Conservation (phyloP, 1,140 invertebrate genomes). For the Meloidogyne exigua region DNA sequence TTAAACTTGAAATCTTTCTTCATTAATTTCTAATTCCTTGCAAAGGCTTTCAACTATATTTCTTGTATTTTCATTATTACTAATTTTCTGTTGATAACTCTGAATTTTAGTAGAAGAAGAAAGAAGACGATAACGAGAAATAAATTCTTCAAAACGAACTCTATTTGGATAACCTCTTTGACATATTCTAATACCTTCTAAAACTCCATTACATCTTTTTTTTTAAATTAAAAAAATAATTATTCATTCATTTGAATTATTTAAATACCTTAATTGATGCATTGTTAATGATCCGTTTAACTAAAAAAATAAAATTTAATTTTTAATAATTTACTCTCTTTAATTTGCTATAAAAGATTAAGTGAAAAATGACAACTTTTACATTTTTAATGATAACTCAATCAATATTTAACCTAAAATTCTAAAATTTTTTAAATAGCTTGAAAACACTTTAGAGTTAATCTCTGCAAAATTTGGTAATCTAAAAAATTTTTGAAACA, state of each 20-base stretch:
- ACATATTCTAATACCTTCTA: conserved; percentile 91
- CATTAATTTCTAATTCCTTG: conserved; percentile 28
- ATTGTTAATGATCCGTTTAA: conserved; percentile 91
- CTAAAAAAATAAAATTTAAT: no score
- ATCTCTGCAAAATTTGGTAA: no score
- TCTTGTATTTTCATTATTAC: conserved; percentile 10
- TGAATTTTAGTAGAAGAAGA: conserved; percentile 2
- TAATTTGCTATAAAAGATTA: no score
- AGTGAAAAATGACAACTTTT: no score
- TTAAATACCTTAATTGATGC: conserved; percentile 80
- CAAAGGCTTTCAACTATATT: conserved; percentile 27
- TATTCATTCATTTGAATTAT: no score
- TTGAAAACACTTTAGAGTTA: no score
- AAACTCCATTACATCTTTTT: conserved; percentile 73
- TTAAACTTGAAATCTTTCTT: conserved; percentile 35
- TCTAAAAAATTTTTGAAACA: no score
- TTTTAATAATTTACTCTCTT: no score
- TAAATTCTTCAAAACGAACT: conserved; percentile 83
- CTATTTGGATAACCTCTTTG: conserved; percentile 93
- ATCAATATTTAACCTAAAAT: no score
- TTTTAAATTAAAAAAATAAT: no score
- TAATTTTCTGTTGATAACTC: background rate
- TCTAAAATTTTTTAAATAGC: no score
- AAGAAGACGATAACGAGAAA: conserved; percentile 70
- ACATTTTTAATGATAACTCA: no score